These are phyloP conservation scores for Coracias cyanogaster DNA, from an alignment of 2,797 vertebrate genomes.

Conservation along the genomic window DNA sequence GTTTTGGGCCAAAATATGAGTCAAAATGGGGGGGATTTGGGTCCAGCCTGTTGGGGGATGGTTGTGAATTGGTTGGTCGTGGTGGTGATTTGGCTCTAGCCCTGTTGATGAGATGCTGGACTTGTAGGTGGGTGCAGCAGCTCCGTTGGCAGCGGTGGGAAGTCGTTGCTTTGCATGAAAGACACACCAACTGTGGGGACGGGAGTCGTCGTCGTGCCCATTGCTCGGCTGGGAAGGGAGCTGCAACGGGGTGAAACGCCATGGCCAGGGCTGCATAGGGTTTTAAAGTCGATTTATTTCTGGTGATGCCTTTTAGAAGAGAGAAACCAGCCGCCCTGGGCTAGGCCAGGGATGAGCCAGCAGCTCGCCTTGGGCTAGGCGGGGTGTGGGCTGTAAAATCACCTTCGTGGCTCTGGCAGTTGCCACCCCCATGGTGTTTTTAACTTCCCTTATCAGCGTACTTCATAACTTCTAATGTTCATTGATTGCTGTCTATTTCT, in stretches of 20 bases:
- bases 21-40: background rate
- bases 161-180: background rate
- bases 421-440: slow-evolving; percentile 38
- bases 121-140: background rate
- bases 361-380: background rate
- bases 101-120: accelerated
- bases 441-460: slow-evolving; percentile 53
- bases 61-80: accelerated
- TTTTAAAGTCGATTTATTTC: background rate
- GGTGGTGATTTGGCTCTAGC: background rate
- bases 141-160: accelerated
- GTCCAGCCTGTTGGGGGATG: background rate
- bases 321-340: background rate
- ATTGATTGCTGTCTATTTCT: slow-evolving; percentile 66
- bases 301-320: background rate
- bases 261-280: accelerated
- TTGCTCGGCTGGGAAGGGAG: background rate
- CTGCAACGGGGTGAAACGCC: background rate
- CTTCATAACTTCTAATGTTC: slow-evolving; percentile 59
- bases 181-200: accelerated
- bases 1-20: background rate
- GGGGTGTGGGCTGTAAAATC: background rate
- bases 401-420: background rate
- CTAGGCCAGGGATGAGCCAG: background rate
- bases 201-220: accelerated